Base-by-base conservation (phyloP, 2,113 vertebrate genomes). In the Microcebus ravelobensis region DNA sequence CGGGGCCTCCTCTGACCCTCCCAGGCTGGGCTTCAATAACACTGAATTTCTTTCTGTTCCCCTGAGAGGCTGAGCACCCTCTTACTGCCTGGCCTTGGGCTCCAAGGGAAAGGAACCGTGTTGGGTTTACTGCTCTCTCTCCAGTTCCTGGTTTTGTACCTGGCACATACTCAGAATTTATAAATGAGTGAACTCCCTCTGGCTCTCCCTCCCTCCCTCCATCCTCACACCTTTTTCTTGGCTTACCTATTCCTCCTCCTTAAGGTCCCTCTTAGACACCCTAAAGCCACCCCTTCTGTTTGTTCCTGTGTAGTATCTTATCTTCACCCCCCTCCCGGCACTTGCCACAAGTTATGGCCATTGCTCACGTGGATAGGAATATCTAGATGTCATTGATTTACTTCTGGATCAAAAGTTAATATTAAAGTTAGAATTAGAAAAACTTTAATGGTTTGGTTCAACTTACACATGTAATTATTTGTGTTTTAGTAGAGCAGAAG, bases 361-460 rank as follows among this genome's bases (percentile, higher is more conserved):
- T 52, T 45, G 52, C 52, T 59, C 81, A 50, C 34, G 13, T 39
- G 63, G 29, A n/a, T 2, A 12, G 25, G 42, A 23, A 31, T 55
- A 42, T 90, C 85, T 63, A 42, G 55, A 67, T 68, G 31, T 45
- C 31, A 48, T 11, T 55, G n/a, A 25, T 48, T 96, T 76, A 25
- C 71, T 29, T 65, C 88, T 71, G 48, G 52, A 34, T 91, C 76
- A 63, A 95, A 96, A 61, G 52, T 89, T 25, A 52, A 55, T 79
- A 42, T 18, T 82, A 86, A 82, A 94, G 74, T 90, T 68, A 94
- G 86, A 83, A 70, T 36, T 50, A 42, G 45, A 79, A 93, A 90
- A 63, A 59, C 4, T 0, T 39, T 39, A 39, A 39, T 36, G n/a
- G 87, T 87, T 71, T 45, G 25, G 14, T 48, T 81, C 39, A n/a